Percentiles rank a stretch among this genome's conserved stretches.
Conservation (phyloP, 2,113 vertebrate species). For the Anolis carolinensis region DNA sequence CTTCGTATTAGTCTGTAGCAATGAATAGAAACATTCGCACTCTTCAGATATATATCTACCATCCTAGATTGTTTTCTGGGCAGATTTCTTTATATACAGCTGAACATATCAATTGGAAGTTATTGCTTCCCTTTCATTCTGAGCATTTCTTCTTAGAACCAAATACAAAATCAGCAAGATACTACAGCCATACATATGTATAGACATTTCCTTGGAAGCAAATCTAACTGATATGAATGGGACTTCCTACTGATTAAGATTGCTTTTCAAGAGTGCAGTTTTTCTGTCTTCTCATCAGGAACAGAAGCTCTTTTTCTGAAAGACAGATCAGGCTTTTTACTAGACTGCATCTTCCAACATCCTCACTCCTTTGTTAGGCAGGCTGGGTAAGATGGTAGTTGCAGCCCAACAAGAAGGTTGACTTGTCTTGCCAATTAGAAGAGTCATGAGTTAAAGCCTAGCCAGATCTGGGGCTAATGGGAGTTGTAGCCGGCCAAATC, state of each 20-base stretch:
- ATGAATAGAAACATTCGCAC: neutral
- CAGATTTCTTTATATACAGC: slow-evolving; percentile 3
- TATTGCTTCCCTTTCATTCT: slow-evolving; percentile 22
- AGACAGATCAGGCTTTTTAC: no score
- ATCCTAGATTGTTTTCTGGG: slow-evolving; percentile 20
- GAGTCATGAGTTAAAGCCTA: no score
- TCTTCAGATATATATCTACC: slow-evolving; percentile 7
- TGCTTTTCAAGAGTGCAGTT: neutral
- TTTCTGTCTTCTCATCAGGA: no score
- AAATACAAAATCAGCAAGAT: slow-evolving; percentile 9
- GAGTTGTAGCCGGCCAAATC: no score
- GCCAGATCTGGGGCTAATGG: no score
- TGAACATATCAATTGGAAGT: neutral
- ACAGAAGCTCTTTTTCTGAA: no score
- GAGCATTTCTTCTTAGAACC: slow-evolving; percentile 3
- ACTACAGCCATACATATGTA: neutral
- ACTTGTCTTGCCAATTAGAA: no score
- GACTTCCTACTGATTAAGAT: neutral
- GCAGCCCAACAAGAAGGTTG: no score
- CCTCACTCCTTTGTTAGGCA: no score
- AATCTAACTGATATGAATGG: neutral
- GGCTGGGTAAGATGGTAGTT: no score
- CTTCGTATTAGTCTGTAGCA: slow-evolving; percentile 3
- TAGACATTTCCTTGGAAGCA: neutral
- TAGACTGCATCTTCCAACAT: no score